phyloP scores from a whole-genome alignment of 2,888 invertebrate species.

The Napeogenes inachia region DNA sequence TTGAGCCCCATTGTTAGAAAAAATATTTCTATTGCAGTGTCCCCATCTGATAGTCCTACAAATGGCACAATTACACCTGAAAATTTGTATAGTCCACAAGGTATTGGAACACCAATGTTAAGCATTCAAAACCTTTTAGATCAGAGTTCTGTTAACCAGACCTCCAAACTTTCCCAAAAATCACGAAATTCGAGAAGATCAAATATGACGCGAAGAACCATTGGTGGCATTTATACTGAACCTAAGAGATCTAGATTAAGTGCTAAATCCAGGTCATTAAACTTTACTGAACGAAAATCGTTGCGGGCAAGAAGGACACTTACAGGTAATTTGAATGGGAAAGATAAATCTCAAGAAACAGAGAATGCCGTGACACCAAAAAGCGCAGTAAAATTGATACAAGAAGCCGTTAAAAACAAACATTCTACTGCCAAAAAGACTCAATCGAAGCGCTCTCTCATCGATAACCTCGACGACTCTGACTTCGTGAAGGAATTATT shows the following conservation, averaged over 20 bases:
- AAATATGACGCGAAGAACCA: constrained; percentile 44
- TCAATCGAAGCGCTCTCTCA: constrained; percentile 65
- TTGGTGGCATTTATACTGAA: constrained; percentile 37
- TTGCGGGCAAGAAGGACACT: constrained; percentile 31
- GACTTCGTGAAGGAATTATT: constrained; percentile 66
- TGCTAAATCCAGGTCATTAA: constrained; percentile 39
- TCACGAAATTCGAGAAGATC: constrained; percentile 27
- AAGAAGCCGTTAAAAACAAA: constrained; percentile 64
- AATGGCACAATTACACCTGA: constrained; percentile 53
- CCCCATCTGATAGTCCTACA: constrained; percentile 1
- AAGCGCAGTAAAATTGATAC: constrained; percentile 52
- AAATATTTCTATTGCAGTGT: constrained; percentile 13
- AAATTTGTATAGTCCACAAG: constrained; percentile 46
- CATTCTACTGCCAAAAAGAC: constrained; percentile 71
- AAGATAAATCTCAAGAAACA: constrained; percentile 36
- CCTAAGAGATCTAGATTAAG: constrained; percentile 33
- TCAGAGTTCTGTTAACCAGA: constrained; percentile 38
- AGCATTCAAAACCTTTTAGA: constrained; percentile 57
- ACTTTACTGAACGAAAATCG: constrained; percentile 26
- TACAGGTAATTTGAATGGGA: constrained; percentile 35
- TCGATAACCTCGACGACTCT: constrained; percentile 63
- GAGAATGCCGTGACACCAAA: constrained; percentile 58
- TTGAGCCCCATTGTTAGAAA: constrained; percentile 18
- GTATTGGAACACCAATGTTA: constrained; percentile 55
- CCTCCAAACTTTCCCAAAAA: constrained; percentile 28